Conservation (phyloP, 2,113 vertebrate species). For the Corythornis vintsioides region DNA sequence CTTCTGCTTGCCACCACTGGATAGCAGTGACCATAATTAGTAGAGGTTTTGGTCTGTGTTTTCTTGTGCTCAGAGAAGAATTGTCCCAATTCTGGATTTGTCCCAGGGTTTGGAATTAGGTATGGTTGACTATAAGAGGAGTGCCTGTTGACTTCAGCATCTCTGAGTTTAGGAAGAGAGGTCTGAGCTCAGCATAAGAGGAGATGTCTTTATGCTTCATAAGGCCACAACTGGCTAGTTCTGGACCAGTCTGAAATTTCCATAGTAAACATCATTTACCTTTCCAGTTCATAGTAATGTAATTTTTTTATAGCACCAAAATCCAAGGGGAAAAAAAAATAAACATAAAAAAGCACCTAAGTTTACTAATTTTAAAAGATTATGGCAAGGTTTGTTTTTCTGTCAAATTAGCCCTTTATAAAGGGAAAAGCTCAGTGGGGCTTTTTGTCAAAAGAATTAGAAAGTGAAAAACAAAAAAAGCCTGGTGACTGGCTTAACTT, state of each 20-base stretch:
- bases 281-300: background rate
- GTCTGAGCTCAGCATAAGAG: background rate
- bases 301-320: background rate
- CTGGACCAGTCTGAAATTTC: background rate
- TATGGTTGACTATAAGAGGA: background rate
- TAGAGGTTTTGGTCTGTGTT: background rate
- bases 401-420: conserved; percentile 24
- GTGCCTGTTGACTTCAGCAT: background rate
- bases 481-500: conserved; percentile 32
- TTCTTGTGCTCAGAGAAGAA: background rate
- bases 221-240: background rate
- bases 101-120: background rate
- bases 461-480: background rate
- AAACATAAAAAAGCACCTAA: background rate
- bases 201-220: background rate
- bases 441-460: background rate
- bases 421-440: background rate
- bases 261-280: background rate
- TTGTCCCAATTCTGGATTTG: background rate
- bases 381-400: conserved; percentile 64
- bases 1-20: background rate
- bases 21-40: background rate
- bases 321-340: background rate
- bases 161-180: background rate
- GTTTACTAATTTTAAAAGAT: conserved; percentile 49